Evolutionary conservation across 2,888 invertebrate species (phyloP), one percentile per base, ranked within the genome.

Genomic region (Dolomedes plantarius): DNA sequence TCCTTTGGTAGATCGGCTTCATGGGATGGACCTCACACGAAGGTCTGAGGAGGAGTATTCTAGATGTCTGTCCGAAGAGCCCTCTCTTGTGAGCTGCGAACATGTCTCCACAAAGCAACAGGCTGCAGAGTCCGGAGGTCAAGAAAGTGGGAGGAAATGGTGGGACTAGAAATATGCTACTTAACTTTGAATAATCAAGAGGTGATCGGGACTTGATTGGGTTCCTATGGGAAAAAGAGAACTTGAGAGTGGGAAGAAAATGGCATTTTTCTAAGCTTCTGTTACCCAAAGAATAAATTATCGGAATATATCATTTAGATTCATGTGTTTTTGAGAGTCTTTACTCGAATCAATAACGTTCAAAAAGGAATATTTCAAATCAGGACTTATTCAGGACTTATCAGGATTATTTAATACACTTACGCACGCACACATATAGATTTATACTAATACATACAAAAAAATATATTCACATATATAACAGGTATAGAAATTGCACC

Each of bases 11-110:
- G 50, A 69, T 62, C 46, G 74, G 62, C 68, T 69, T 62, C 69
- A 74, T 41, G 29, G 36, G 64, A 29, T 19, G 27, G 82, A 83
- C 82, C 82, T 75, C 82, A 83, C 82, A 83, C 82, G 82, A 83
- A 72, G 82, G 13, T 19, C 16, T 28, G 9, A 32, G 16, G 36
- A 50, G 39, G 72, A 41, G 62, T 23, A 19, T 56, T 23, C 56
- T 9, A 32, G 62, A 64, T 69, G 75, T 29, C 56, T 9, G 62
- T 36, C 28, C 39, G 27, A 41, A 29, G 71, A 39, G 36, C 6
- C 74, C 67, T 62, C 56, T 56, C n/a, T 11, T 56, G 31, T 16
- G 36, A 46, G 41, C 3, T 50, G 82, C 82, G 74, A 76, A 71
- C 72, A 83, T 71, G 82, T 69, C 39, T 71, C 39, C 71, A 28